A percentile compares a stretch with the other conserved stretches of the same genome.
Conservation (phyloP, 92 coral and sea anemone genomes). For the Heteractis magnifica region DNA sequence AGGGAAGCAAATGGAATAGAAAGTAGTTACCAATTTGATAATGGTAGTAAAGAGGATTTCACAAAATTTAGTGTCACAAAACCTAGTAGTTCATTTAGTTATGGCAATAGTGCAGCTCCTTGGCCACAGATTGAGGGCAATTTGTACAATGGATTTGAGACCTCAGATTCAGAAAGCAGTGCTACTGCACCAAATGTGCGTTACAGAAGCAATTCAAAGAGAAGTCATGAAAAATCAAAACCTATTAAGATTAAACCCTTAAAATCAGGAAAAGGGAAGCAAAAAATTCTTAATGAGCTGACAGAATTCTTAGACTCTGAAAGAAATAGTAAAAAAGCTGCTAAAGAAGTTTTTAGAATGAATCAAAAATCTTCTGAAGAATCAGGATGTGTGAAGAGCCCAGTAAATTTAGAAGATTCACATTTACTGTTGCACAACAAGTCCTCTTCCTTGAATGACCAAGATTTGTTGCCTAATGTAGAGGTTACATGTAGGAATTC, state of each 20-base stretch:
- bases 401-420: not conserved
- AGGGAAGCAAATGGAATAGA: not conserved
- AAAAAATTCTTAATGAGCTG: conserved; percentile 72
- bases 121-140: conserved; percentile 89
- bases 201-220: conserved; percentile 21
- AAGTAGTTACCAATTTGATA: not conserved
- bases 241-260: conserved; percentile 15
- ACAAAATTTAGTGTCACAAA: conserved; percentile 23
- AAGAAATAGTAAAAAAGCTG: conserved; percentile 12
- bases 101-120: conserved; percentile 41
- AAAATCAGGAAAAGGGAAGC: conserved; percentile 49
- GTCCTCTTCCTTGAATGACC: not conserved
- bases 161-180: conserved; percentile 75
- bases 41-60: conserved; percentile 11
- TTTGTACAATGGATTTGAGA: conserved; percentile 83
- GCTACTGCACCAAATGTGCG: conserved; percentile 28
- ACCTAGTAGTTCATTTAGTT: not conserved
- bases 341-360: not conserved
- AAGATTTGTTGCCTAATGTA: not conserved
- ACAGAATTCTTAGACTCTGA: conserved; percentile 62
- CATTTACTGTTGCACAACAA: not conserved
- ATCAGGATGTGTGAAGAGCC: not conserved
- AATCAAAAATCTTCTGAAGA: not conserved
- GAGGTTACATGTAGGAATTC: not conserved
- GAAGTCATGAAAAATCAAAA: conserved; percentile 1